Percentiles rank a stretch among this genome's conserved stretches.
Conservation (phyloP, 2,888 invertebrate species). For the Aethes cnicana region DNA sequence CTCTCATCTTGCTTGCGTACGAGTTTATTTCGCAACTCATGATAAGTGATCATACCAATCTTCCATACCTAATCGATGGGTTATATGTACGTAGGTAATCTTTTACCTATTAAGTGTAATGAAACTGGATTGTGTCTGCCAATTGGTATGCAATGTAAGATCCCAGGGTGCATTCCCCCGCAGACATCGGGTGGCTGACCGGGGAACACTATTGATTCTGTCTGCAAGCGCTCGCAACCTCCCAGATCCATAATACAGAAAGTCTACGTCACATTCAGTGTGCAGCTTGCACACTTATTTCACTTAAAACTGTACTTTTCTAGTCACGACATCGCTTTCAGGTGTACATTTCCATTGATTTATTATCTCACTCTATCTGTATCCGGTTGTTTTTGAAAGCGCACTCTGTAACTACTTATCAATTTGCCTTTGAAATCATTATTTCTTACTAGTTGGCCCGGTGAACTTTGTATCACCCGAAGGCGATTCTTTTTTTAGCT, state of each 20-base stretch:
- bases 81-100: no score
- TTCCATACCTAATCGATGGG: no score
- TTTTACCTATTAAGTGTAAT: conserved; percentile 10
- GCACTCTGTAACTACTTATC: neutral
- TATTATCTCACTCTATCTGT: conserved; percentile 47
- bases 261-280: conserved; percentile 50
- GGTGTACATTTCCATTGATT: conserved; percentile 57
- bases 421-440: neutral
- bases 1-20: no score
- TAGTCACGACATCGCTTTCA: conserved; percentile 58
- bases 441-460: no score
- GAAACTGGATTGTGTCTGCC: conserved; percentile 10
- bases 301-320: conserved; percentile 48
- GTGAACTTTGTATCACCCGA: no score
- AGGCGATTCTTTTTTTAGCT: no score
- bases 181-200: conserved; percentile 47
- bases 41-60: neutral
- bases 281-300: conserved; percentile 41
- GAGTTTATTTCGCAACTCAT: conserved; percentile 15
- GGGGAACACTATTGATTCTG: conserved; percentile 69
- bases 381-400: conserved; percentile 37
- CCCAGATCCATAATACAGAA: conserved; percentile 54
- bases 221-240: conserved; percentile 52
- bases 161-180: conserved; percentile 56
- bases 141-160: conserved; percentile 30